These are phyloP conservation scores for Antheraea assamensis DNA, from an alignment of 2,888 invertebrate genomes.

Conservation along the genomic window DNA sequence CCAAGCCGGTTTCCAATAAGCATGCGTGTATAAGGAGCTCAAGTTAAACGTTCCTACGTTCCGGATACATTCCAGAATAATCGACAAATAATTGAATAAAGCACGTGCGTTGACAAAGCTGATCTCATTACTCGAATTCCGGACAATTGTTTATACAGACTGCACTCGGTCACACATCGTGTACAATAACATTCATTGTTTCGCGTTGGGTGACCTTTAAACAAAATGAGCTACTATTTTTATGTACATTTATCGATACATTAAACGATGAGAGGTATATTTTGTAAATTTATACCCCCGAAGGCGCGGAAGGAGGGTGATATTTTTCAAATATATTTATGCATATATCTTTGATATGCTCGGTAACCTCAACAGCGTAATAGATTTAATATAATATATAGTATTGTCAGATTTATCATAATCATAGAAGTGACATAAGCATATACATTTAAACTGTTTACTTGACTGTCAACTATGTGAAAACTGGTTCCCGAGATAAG, in stretches of 20 bases:
- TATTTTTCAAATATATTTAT: too few relatives aligned
- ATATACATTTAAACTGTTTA: too few relatives aligned
- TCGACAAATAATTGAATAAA: neutral
- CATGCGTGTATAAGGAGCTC: neutral
- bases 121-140: conserved; percentile 15
- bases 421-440: too few relatives aligned
- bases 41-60: neutral
- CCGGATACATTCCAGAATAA: neutral
- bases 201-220: conserved; percentile 36
- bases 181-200: conserved; percentile 60
- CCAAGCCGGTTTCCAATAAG: neutral
- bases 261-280: conserved; percentile 1
- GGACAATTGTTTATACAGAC: conserved; percentile 33
- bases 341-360: too few relatives aligned
- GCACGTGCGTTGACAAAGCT: conserved; percentile 6
- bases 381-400: too few relatives aligned
- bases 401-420: too few relatives aligned
- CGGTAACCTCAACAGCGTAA: too few relatives aligned
- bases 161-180: conserved; percentile 35
- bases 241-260: neutral
- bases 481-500: too few relatives aligned
- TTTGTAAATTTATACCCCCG: neutral
- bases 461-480: too few relatives aligned
- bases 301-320: too few relatives aligned
- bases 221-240: conserved; percentile 24